Evolutionary conservation across 2,888 invertebrate species (phyloP).

Genomic region (Drosophila emarginata): DNA sequence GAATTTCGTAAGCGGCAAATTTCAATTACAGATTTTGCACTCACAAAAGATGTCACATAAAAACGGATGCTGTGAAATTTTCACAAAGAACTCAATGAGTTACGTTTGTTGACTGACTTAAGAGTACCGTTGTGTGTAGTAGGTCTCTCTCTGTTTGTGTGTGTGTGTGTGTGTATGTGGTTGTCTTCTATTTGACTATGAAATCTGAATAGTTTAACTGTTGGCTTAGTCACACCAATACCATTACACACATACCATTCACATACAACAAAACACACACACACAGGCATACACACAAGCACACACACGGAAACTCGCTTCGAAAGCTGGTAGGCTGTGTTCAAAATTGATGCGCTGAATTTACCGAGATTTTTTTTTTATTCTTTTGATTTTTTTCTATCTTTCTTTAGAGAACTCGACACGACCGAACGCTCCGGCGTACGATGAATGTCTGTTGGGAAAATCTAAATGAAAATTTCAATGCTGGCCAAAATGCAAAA

Average conservation of each 20-base stretch:
- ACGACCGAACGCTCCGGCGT: slow-evolving; percentile 68
- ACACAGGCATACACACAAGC: not conserved
- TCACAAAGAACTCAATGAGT: slow-evolving; percentile 10
- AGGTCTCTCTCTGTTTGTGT: slow-evolving; percentile 3
- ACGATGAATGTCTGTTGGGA: slow-evolving; percentile 70
- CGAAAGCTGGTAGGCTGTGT: slow-evolving; percentile 7
- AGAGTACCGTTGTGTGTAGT: slow-evolving; percentile 21
- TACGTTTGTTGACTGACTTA: slow-evolving; percentile 2
- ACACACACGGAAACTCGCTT: slow-evolving; percentile 2
- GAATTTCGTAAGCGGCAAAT: slow-evolving; percentile 51
- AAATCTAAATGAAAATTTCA: slow-evolving; percentile 67
- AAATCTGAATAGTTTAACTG: slow-evolving; percentile 35
- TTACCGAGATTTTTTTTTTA: slow-evolving; percentile 4
- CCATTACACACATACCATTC: slow-evolving; percentile 14
- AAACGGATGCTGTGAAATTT: slow-evolving; percentile 10
- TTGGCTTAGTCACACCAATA: slow-evolving; percentile 48
- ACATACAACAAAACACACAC: not conserved
- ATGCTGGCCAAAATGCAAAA: slow-evolving; percentile 40
- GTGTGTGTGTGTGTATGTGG: slow-evolving; percentile 12
- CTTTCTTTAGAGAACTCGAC: slow-evolving; percentile 19
- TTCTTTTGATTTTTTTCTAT: slow-evolving; percentile 25
- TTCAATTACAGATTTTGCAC: slow-evolving; percentile 74
- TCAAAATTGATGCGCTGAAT: slow-evolving; percentile 2
- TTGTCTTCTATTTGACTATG: slow-evolving; percentile 3
- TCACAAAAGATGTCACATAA: slow-evolving; percentile 21